Evolutionary conservation across 2,797 vertebrate genomes (phyloP).

Genomic region (Botia kubotai): DNA sequence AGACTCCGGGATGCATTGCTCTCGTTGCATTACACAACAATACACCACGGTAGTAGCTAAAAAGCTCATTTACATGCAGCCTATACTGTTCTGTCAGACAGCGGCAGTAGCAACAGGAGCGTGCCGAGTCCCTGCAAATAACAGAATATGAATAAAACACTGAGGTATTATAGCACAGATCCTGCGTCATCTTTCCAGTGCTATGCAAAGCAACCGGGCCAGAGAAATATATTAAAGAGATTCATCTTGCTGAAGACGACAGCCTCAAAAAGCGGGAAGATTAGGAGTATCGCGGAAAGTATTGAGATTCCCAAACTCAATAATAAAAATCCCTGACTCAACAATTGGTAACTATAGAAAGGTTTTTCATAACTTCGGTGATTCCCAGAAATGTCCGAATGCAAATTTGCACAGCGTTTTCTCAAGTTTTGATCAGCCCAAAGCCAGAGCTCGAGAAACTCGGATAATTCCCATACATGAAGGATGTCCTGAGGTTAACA

Average conservation of each 20-base stretch:
- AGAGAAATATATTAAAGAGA: slow-evolving; percentile 55
- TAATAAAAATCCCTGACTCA: slow-evolving; percentile 40
- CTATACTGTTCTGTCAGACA: slow-evolving; percentile 32
- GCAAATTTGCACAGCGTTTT: not conserved
- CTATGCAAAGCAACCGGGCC: slow-evolving; percentile 37
- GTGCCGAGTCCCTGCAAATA: slow-evolving; percentile 38
- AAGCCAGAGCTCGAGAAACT: slow-evolving; percentile 3
- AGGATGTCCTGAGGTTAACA: slow-evolving; percentile 14
- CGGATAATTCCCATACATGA: slow-evolving; percentile 1
- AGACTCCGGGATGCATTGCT: slow-evolving; percentile 5
- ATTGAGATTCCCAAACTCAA: slow-evolving; percentile 29
- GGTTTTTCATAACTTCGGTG: slow-evolving; percentile 7
- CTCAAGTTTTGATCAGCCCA: not conserved
- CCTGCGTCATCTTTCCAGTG: slow-evolving; percentile 34
- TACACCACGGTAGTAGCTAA: slow-evolving; percentile 24
- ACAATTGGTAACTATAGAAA: slow-evolving; percentile 22
- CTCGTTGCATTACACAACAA: slow-evolving; percentile 32
- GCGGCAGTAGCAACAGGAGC: not conserved
- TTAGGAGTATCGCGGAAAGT: slow-evolving; percentile 32
- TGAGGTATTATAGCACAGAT: slow-evolving; percentile 35
- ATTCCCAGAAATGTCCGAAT: not conserved
- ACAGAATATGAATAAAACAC: slow-evolving; percentile 47
- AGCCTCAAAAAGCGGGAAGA: slow-evolving; percentile 12
- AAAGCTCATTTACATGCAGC: slow-evolving; percentile 46
- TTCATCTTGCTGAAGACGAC: slow-evolving; percentile 50